phyloP scores from a whole-genome alignment of 1,140 invertebrate genomes.

The Polyergus mexicanus region DNA sequence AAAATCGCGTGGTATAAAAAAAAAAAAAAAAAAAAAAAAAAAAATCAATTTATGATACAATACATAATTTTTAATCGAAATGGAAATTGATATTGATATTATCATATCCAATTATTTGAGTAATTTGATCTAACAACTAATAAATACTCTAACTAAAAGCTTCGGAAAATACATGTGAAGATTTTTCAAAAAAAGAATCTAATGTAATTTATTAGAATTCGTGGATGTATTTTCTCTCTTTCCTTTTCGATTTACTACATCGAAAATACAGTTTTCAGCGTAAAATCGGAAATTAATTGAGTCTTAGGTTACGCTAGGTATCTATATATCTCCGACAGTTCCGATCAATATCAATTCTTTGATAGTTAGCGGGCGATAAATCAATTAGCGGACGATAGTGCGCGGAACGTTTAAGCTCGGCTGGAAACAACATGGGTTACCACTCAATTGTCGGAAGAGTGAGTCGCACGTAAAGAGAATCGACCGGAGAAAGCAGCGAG shows the following conservation, averaged over 20 bases:
- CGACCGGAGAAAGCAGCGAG: constrained; percentile 19
- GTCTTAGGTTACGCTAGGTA: not conserved
- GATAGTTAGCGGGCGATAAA: constrained; percentile 57
- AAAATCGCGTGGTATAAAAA: not conserved
- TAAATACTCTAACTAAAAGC: not conserved
- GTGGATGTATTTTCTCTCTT: not conserved
- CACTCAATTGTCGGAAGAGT: constrained; percentile 49
- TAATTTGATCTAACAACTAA: not conserved
- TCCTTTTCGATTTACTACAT: not conserved
- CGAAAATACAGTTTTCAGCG: constrained; percentile 48
- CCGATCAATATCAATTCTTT: constrained; percentile 59
- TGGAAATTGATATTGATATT: not conserved
- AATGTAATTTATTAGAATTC: not conserved
- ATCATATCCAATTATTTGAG: not conserved
- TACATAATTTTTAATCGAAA: not conserved
- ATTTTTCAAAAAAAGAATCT: not conserved
- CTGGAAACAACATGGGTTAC: constrained; percentile 48
- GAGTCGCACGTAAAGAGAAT: constrained; percentile 24
- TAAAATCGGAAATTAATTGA: constrained; percentile 54
- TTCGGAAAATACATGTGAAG: not conserved
- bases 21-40: not conserved
- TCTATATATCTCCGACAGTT: constrained; percentile 5
- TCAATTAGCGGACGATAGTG: constrained; percentile 51
- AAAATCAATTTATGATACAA: not conserved
- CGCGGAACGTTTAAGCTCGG: constrained; percentile 46